These are phyloP conservation scores for Drosophila bifasciata DNA, from an alignment of 1,140 invertebrate genomes.

Conservation along the genomic window DNA sequence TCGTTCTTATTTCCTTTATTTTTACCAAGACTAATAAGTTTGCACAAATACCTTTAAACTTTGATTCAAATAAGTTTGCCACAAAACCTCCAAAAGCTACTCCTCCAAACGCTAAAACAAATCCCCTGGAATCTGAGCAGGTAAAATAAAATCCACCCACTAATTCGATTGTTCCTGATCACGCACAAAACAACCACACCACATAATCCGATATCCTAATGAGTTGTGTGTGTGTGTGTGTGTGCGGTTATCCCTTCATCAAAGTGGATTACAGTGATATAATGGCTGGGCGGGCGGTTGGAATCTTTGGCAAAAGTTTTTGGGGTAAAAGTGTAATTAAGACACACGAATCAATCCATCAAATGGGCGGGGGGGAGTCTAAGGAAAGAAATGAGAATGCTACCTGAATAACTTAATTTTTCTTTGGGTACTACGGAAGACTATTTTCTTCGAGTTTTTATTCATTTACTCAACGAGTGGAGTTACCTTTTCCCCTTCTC, in stretches of 20 bases:
- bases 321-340: slow-evolving; percentile 39
- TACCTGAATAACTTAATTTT: slow-evolving; percentile 4
- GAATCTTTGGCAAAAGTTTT: slow-evolving; percentile 8
- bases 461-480: no score
- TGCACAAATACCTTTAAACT: no score
- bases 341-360: slow-evolving; percentile 35
- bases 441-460: no score
- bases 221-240: no score
- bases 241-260: slow-evolving; percentile 28
- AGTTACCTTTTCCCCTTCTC: no score
- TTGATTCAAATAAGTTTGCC: neutral
- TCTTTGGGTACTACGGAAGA: no score
- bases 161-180: slow-evolving; percentile 25
- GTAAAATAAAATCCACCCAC: slow-evolving; percentile 13
- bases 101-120: neutral
- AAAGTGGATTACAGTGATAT: slow-evolving; percentile 26
- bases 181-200: slow-evolving; percentile 23
- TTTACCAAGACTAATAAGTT: no score
- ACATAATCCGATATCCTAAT: slow-evolving; percentile 34
- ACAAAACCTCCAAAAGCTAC: neutral
- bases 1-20: no score
- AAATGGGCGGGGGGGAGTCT: slow-evolving; percentile 2
- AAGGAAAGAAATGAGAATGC: slow-evolving; percentile 22
- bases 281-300: neutral
- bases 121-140: no score